Conservation (phyloP, 1,140 invertebrate genomes). For the Hesperophylax magnus region DNA sequence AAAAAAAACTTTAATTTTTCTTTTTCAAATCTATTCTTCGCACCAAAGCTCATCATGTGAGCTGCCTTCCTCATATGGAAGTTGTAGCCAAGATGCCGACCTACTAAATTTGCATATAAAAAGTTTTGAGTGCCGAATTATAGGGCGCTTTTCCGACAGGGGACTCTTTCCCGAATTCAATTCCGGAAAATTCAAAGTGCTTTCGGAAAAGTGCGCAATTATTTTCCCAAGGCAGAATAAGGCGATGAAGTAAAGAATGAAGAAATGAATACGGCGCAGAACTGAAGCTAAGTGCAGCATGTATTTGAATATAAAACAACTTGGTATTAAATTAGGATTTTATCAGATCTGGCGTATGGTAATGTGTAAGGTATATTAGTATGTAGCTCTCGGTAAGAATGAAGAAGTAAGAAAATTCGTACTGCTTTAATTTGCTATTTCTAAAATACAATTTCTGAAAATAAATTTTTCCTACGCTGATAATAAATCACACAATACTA, state of each 20-base stretch:
- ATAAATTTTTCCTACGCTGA: too few species aligned
- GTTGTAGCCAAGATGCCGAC: slow-evolving; percentile 39
- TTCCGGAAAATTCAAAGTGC: slow-evolving; percentile 46
- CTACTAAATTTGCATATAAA: slow-evolving; percentile 54
- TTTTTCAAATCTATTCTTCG: neutral
- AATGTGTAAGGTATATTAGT: too few species aligned
- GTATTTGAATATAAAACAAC: slow-evolving; percentile 37
- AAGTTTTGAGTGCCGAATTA: slow-evolving; percentile 48
- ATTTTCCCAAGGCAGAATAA: slow-evolving; percentile 35
- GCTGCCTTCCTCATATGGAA: slow-evolving; percentile 39
- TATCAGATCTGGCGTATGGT: neutral
- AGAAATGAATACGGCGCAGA: neutral
- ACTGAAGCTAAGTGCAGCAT: neutral
- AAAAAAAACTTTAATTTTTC: too few species aligned
- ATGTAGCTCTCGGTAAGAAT: too few species aligned
- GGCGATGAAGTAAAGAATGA: neutral
- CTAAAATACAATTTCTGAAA: too few species aligned
- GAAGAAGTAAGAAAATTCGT: too few species aligned
- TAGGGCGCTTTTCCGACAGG: slow-evolving; percentile 6
- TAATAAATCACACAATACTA: too few species aligned
- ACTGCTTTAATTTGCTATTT: too few species aligned
- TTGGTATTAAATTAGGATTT: slow-evolving; percentile 1
- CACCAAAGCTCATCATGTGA: neutral
- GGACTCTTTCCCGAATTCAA: slow-evolving; percentile 44
- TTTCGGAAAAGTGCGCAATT: slow-evolving; percentile 55